These are phyloP conservation scores for Tenthredo distinguenda DNA, from an alignment of 2,888 invertebrate species.

Conservation along the genomic window DNA sequence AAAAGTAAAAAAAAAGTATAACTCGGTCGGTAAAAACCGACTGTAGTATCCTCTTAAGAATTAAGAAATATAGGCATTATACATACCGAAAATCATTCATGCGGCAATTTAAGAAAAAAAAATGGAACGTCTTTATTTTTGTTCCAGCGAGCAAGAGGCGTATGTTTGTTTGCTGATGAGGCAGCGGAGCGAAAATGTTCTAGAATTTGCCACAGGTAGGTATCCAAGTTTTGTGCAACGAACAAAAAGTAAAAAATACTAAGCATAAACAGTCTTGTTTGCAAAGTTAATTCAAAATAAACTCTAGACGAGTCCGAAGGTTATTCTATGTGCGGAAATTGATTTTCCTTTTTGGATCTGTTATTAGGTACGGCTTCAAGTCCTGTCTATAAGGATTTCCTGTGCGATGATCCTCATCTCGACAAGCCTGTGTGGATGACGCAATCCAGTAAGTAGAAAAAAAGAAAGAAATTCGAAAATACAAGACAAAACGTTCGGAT, in stretches of 20 bases:
- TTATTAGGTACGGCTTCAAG: constrained; percentile 72
- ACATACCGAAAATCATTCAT: background rate
- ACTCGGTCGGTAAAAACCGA: too few species aligned
- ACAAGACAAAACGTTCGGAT: constrained; percentile 53
- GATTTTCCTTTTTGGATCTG: background rate
- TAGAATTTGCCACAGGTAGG: constrained; percentile 79
- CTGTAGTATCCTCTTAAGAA: too few species aligned
- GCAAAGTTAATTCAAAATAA: background rate
- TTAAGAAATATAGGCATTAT: background rate
- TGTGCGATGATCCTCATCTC: constrained; percentile 80
- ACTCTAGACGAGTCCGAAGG: background rate
- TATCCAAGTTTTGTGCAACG: background rate
- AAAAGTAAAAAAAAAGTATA: too few species aligned
- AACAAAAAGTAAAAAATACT: background rate
- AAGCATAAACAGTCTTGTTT: background rate
- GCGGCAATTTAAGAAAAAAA: background rate
- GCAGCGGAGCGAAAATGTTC: constrained; percentile 81
- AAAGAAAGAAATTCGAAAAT: background rate
- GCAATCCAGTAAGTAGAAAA: constrained; percentile 81
- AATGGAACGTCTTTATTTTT: constrained; percentile 45
- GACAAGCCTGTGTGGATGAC: constrained; percentile 82
- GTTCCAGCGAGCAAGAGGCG: constrained; percentile 80
- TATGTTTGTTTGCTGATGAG: constrained; percentile 83
- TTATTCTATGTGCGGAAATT: background rate
- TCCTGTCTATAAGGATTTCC: constrained; percentile 73